Conservation (phyloP, 2,888 invertebrate genomes). For the Alcis repandata region DNA sequence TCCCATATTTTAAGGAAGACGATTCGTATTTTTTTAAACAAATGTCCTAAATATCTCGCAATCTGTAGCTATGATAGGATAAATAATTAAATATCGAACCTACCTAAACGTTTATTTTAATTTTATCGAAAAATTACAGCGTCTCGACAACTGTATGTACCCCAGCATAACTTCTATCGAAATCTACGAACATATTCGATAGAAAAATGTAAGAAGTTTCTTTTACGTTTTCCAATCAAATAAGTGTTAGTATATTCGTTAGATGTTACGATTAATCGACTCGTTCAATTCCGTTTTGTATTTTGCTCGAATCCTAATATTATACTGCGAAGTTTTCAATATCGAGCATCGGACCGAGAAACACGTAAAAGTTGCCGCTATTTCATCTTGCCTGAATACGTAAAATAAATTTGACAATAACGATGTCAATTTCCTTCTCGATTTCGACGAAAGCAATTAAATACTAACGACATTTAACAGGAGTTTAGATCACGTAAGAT, state of each 20-base stretch:
- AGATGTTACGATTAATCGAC: too few species aligned
- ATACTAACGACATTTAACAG: not conserved
- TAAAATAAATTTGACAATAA: too few species aligned
- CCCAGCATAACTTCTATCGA: too few species aligned
- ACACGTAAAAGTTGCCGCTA: not conserved
- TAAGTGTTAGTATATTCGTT: too few species aligned
- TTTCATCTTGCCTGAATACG: not conserved
- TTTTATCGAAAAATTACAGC: slow-evolving; percentile 22
- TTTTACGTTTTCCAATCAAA: too few species aligned
- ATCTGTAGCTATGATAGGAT: slow-evolving; percentile 15
- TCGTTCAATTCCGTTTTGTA: not conserved
- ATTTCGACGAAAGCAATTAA: not conserved
- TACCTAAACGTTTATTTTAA: slow-evolving; percentile 24
- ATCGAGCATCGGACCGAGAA: not conserved
- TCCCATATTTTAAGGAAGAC: not conserved
- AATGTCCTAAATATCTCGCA: not conserved
- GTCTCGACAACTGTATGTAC: not conserved
- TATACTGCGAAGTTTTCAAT: not conserved
- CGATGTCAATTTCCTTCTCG: too few species aligned
- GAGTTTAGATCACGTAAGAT: not conserved
- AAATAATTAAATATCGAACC: slow-evolving; percentile 17
- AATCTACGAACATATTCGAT: too few species aligned
- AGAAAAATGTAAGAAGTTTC: too few species aligned
- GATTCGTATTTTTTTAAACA: not conserved
- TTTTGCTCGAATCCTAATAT: not conserved